Conservation (phyloP, 2,888 invertebrate species). For the Brachypterus glaber region DNA sequence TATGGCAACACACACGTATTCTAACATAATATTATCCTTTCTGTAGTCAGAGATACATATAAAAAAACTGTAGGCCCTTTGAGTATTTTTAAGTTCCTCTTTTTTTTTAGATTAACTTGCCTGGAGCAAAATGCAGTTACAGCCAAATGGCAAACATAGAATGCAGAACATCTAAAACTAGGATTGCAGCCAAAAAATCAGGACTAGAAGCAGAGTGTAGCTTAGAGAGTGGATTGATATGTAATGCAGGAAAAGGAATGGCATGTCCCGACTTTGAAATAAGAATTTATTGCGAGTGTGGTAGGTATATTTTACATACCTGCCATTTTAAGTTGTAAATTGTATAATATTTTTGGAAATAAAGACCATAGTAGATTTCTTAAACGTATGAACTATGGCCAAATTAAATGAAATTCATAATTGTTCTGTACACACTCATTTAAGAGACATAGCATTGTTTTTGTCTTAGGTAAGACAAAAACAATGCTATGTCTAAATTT, state of each 20-base stretch:
- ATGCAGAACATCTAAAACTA: conserved; percentile 60
- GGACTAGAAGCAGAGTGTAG: conserved; percentile 70
- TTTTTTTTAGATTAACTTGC: conserved; percentile 35
- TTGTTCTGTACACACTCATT: no score
- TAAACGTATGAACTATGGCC: no score
- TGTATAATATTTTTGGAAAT: no score
- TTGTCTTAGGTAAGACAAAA: no score
- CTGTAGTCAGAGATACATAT: no score
- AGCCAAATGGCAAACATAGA: conserved; percentile 60
- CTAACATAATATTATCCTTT: no score
- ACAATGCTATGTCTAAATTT: no score
- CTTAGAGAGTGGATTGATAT: conserved; percentile 61
- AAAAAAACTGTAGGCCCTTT: background rate
- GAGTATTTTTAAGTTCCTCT: conserved; percentile 3
- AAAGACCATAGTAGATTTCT: no score
- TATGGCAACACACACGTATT: no score
- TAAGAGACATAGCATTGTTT: no score
- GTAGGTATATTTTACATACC: conserved; percentile 38
- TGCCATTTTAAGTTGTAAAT: no score
- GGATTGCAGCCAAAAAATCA: conserved; percentile 55
- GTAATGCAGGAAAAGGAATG: conserved; percentile 37
- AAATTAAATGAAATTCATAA: no score
- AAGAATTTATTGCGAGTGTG: conserved; percentile 61
- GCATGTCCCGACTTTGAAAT: conserved; percentile 77
- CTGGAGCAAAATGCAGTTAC: conserved; percentile 49